Base-by-base conservation (phyloP, 2,797 vertebrate species). In the Enteromius viviparus region DNA sequence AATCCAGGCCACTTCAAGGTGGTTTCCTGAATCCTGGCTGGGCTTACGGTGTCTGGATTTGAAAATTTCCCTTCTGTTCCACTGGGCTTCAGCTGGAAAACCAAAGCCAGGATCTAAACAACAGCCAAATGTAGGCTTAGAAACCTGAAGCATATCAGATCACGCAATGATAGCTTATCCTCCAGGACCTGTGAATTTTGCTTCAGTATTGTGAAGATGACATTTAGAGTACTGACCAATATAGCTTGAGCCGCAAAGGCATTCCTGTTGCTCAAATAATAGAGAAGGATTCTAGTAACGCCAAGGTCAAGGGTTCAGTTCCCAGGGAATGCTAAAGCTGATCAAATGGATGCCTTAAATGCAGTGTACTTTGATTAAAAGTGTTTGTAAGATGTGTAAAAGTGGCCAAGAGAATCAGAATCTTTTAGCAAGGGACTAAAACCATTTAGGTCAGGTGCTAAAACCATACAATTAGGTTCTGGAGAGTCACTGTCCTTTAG, bases 1-100 rank as follows among this genome's bases (percentile, higher is more conserved):
- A 53, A 29, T 80, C 78, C 71, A 51, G 60, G 70, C 34, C 47
- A 42, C 40, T 82, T 45, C 19, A 68, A 80, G 79, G 32, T 29
- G 55, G 69, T 84, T 87, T 85, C 53, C 68, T 87, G 6, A 51
- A 60, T 80, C 68, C 49, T 86, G 75, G 84, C 70, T 82, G 65
- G 12, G 55, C 47, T 86, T 37, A 78, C 21, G 4, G 47, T 64
- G 78, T 76, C 69, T 84, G 74, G 47, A 80, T 78, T 68, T 47
- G 17, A 68, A 42, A 74, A 68, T 42, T 23, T 66, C 10, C 77
- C 3, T 53, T 65, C 10, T 40, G 34, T 47, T 82, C 71, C 58
- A 66, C 42, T 74, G 75, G 66, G 77, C 78, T 80, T 87, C 84
- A 76, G 34, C 37, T 82, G 45, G 66, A 55, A 53, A 85, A 78